Base-by-base conservation (phyloP, 2,113 vertebrate species). In the Apteryx mantelli region DNA sequence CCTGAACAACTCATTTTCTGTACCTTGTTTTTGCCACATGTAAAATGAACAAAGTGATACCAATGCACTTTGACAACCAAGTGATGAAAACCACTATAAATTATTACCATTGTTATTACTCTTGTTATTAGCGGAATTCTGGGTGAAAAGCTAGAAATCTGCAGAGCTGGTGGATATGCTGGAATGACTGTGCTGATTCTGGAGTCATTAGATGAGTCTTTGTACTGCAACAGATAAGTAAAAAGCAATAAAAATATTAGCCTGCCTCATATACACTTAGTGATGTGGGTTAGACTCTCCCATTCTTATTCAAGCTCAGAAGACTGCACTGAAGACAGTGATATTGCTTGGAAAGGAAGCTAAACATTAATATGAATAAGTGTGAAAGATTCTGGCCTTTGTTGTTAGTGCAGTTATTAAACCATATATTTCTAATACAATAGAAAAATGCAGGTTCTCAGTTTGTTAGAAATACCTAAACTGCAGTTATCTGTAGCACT, bases 381-480 rank as follows among this genome's bases (percentile, higher is more conserved):
- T 26, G 71, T 74, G 60, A 68, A 95, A 75, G 32, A 94, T 58
- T 92, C 74, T 91, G 75, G n/a, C 46, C 82, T 91, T 95, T 93
- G 5, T 69, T 92, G 48, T 89, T 79, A 79, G 53, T 28, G 30
- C 6, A 70, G 71, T 89, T 92, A 88, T 91, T 95, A 97, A 94
- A 89, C 36, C 30, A 50, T 86, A 81, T 95, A 91, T 95, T 96
- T 96, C 55, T 77, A 81, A 91, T 60, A 78, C 18, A 22, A 88
- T 86, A 92, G 48, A 84, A 86, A 90, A 87, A 79, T n/a, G 36
- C 68, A 83, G 46, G n/a, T 60, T 96, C 71, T 79, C 42, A 32
- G 73, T 55, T 58, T 56, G 46, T 83, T 89, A 87, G 87, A 96
- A 98, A 93, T 91, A 89, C 63, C 55, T 94, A 92, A 94, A 86